Base-by-base conservation (phyloP, 2,888 invertebrate species). In the Pelosia muscerda region DNA sequence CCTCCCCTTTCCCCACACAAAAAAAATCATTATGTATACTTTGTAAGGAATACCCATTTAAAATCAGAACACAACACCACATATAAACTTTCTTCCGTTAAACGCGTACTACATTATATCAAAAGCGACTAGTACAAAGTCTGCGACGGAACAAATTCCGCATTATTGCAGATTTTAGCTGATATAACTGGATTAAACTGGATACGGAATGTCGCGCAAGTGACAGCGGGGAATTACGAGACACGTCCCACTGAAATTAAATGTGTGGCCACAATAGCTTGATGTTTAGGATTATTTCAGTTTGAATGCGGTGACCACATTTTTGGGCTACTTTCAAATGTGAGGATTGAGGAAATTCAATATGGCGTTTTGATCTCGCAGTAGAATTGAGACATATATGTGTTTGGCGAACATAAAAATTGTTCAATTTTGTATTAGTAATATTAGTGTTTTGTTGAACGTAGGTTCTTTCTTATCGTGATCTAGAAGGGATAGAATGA, bases 81-180 rank as follows among this genome's bases (percentile, higher is more conserved):
- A 22, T 22, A 66, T 54, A 61, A 54, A 61, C 25, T 66, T 28
- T 38, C 15, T 38, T 56, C 55, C 63, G 55, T n/a, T 56, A 58
- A 63, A 62, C 26, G 28, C 28, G 57, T 23, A 63, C 58, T 38
- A 31, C 34, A 25, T 68, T 59, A 70, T 63, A 74, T 77, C 73
- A 73, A 76, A 76, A 78, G 61, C 68, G 68, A 62, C 42, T 62
- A 76, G 67, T 72, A 75, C 75, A 72, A 77, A 78, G 75, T 80
- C 75, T 64, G 80, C 75, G 74, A 71, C 71, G 63, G 75, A 81
- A 81, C 83, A 83, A 84, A 84, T 82, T 82, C 79, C 68, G 80
- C 80, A 85, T 86, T 85, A 85, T 82, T 82, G 79, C 84, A 84
- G 84, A 84, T 84, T 84, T 82, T 81, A 81, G 78, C 78, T 77